Evolutionary conservation across 2,113 vertebrate genomes (phyloP).

Genomic region (Tor tambroides): DNA sequence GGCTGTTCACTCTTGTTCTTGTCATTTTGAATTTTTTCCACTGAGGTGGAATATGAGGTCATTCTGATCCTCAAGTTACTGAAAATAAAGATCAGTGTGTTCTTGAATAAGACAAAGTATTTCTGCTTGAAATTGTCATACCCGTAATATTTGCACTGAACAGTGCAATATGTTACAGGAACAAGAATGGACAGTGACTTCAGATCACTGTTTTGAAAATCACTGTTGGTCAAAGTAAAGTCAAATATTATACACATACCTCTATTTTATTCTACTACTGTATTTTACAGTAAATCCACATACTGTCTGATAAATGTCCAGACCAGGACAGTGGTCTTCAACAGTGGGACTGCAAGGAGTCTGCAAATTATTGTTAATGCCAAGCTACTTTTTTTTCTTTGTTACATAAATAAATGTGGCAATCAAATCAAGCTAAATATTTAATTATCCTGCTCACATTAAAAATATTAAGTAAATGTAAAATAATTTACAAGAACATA

Average conservation of each 20-base stretch:
- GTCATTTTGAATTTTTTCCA: neutral
- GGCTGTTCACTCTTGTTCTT: neutral
- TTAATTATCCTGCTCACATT: no score
- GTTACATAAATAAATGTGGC: no score
- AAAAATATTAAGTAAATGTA: no score
- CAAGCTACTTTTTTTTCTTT: no score
- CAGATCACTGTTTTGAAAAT: conserved; percentile 56
- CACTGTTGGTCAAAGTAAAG: conserved; percentile 27
- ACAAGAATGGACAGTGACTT: conserved; percentile 22
- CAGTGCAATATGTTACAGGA: conserved; percentile 6
- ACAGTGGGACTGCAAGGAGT: no score
- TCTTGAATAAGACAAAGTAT: conserved; percentile 48
- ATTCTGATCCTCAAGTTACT: neutral
- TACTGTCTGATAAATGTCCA: neutral
- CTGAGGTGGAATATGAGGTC: neutral
- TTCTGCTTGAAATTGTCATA: conserved; percentile 11
- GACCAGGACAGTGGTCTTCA: neutral
- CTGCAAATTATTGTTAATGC: no score
- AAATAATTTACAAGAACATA: no score
- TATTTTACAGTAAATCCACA: neutral
- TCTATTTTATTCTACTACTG: neutral
- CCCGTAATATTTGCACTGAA: neutral
- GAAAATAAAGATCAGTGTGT: conserved; percentile 13
- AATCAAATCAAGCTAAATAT: no score
- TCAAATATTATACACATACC: neutral